Percentiles rank a stretch among this genome's conserved stretches.
These are phyloP conservation scores for Heliconius melpomene DNA, from an alignment of 1,140 invertebrate genomes.

Conservation along the genomic window DNA sequence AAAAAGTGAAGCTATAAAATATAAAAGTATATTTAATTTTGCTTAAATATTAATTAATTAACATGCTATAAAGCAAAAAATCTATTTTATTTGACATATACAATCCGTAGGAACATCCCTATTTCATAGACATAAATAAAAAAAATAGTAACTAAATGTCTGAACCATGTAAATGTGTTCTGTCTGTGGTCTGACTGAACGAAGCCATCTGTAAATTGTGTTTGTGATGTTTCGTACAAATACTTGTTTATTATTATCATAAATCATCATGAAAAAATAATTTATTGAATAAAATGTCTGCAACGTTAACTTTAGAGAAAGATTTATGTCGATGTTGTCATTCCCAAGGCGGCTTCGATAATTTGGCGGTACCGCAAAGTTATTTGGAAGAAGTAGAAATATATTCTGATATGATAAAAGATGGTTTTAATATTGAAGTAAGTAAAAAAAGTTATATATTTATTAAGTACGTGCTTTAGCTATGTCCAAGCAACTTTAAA, in stretches of 20 bases:
- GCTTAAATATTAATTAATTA: neutral
- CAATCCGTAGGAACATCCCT: neutral
- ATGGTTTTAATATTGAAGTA: slow-evolving; percentile 61
- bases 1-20: too few species aligned
- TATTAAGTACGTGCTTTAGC: too few species aligned
- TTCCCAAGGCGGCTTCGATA: slow-evolving; percentile 56
- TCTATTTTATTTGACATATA: neutral
- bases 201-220: neutral
- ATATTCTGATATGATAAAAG: slow-evolving; percentile 62
- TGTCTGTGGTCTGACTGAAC: too few species aligned
- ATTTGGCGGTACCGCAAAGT: slow-evolving; percentile 50
- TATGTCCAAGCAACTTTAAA: too few species aligned
- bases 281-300: slow-evolving; percentile 50
- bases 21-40: neutral
- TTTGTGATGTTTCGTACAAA: slow-evolving; percentile 7
- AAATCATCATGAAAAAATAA: neutral
- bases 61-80: neutral
- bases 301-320: slow-evolving; percentile 55
- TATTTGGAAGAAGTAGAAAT: slow-evolving; percentile 50
- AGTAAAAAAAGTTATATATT: slow-evolving; percentile 37
- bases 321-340: slow-evolving; percentile 69
- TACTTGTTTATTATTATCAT: neutral
- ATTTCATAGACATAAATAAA: neutral
- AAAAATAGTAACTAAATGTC: neutral
- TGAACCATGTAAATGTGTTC: too few species aligned